Percentiles rank a stretch among this genome's conserved stretches.
phyloP scores from a whole-genome alignment of 2,888 invertebrate species.

The Epirrita christyi region DNA sequence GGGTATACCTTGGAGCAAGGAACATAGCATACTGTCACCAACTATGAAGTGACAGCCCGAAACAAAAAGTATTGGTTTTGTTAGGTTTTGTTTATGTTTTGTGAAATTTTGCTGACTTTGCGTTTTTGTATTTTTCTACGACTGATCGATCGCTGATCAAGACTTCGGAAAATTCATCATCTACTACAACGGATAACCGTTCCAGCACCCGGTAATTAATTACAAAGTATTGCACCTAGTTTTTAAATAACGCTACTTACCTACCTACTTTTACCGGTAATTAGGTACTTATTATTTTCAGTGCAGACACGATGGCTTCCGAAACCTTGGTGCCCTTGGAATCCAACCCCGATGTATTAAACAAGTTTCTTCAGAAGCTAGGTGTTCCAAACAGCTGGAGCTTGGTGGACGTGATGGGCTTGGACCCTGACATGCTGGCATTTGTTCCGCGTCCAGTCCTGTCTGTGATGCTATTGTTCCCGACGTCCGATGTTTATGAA shows the following conservation, averaged over 20 bases:
- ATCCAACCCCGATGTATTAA: constrained; percentile 87
- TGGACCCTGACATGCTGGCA: constrained; percentile 94
- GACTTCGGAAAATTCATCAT: background rate
- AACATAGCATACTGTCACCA: too few species aligned
- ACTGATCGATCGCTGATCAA: constrained; percentile 1
- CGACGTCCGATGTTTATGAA: constrained; percentile 91
- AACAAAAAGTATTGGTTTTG: too few species aligned
- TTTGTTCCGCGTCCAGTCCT: constrained; percentile 95
- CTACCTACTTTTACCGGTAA: constrained; percentile 51
- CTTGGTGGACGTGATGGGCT: constrained; percentile 95
- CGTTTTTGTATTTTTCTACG: constrained; percentile 12
- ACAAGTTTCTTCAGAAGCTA: constrained; percentile 90
- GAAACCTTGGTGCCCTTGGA: constrained; percentile 80
- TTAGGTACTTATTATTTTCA: constrained; percentile 54
- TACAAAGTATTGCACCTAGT: background rate
- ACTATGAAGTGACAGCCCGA: too few species aligned
- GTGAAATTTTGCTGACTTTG: constrained; percentile 23
- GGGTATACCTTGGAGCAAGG: too few species aligned
- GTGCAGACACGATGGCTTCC: constrained; percentile 62
- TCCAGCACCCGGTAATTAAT: background rate
- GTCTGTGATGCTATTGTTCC: constrained; percentile 95
- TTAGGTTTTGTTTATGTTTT: constrained; percentile 43
- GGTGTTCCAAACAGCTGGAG: constrained; percentile 93
- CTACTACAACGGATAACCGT: background rate
- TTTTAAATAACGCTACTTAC: background rate